These are phyloP conservation scores for Idaea aversata DNA, from an alignment of 2,888 invertebrate genomes.

Conservation along the genomic window DNA sequence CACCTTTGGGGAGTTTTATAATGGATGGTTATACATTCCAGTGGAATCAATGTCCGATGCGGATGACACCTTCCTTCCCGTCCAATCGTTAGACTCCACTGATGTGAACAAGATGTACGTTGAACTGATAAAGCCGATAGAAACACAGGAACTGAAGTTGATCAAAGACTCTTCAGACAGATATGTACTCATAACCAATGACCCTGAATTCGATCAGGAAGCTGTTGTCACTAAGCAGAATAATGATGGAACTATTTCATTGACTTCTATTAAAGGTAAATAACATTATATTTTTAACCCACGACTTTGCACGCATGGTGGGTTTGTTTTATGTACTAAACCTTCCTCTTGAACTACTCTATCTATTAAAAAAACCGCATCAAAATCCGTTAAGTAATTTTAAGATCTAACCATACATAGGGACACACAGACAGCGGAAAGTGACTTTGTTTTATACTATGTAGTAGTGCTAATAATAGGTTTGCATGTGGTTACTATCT, in stretches of 20 bases:
- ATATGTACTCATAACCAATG: slow-evolving; percentile 56
- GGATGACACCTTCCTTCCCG: slow-evolving; percentile 16
- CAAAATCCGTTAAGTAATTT: no score
- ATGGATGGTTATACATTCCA: slow-evolving; percentile 1
- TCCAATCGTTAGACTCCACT: slow-evolving; percentile 26
- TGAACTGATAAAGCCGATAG: slow-evolving; percentile 49
- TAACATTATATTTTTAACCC: no score
- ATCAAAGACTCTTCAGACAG: slow-evolving; percentile 52
- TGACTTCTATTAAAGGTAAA: slow-evolving; percentile 59
- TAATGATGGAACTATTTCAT: slow-evolving; percentile 67
- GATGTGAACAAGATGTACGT: slow-evolving; percentile 56
- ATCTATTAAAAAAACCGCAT: no score
- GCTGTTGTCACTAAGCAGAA: slow-evolving; percentile 66
- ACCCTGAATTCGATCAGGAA: slow-evolving; percentile 36
- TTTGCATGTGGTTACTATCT: neutral
- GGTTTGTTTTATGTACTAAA: neutral
- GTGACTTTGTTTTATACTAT: no score
- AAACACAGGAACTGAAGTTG: slow-evolving; percentile 55
- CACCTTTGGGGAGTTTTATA: no score
- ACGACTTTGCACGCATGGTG: no score
- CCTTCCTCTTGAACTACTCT: no score
- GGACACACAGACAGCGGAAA: no score
- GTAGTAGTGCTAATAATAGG: neutral
- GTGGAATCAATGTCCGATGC: slow-evolving; percentile 10
- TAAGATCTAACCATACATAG: no score